Percentiles rank a stretch among this genome's conserved stretches.
phyloP scores from a whole-genome alignment of 2,888 invertebrate genomes.

The Aelia acuminata region DNA sequence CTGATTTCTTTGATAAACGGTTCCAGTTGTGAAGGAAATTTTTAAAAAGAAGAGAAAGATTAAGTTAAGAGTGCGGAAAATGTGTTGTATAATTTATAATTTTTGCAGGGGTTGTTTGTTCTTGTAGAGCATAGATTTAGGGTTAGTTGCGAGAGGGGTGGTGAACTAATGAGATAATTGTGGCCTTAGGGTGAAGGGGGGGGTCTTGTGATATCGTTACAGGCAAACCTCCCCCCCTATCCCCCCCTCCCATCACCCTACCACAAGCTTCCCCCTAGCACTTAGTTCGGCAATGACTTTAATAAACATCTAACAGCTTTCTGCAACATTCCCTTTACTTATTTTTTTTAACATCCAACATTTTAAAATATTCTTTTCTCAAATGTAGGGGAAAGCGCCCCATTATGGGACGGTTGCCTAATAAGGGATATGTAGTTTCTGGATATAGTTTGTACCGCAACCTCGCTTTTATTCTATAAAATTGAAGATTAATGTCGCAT shows the following conservation, averaged over 20 bases:
- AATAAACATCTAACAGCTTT: neutral
- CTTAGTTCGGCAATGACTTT: neutral
- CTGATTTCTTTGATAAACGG: too few relatives aligned
- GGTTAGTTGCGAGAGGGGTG: neutral
- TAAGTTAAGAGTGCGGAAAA: neutral
- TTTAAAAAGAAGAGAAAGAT: neutral
- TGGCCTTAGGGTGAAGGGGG: neutral
- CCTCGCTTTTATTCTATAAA: too few relatives aligned
- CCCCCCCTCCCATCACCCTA: too few relatives aligned
- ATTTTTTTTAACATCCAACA: neutral
- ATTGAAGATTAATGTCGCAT: too few relatives aligned
- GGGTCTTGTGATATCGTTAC: constrained; percentile 8
- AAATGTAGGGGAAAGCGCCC: too few relatives aligned
- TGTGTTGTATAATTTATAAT: neutral
- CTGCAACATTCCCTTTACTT: neutral
- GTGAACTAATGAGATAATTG: constrained; percentile 14
- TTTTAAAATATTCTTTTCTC: too few relatives aligned
- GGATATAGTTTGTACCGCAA: too few relatives aligned
- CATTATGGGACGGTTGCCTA: too few relatives aligned
- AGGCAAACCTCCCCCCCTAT: neutral
- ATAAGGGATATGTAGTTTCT: too few relatives aligned
- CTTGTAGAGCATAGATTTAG: neutral
- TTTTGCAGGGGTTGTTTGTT: neutral
- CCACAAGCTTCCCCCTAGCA: too few relatives aligned
- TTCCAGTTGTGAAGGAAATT: too few relatives aligned